These are phyloP conservation scores for Drosophila melanosoma DNA, from an alignment of 2,888 invertebrate species.

Conservation along the genomic window DNA sequence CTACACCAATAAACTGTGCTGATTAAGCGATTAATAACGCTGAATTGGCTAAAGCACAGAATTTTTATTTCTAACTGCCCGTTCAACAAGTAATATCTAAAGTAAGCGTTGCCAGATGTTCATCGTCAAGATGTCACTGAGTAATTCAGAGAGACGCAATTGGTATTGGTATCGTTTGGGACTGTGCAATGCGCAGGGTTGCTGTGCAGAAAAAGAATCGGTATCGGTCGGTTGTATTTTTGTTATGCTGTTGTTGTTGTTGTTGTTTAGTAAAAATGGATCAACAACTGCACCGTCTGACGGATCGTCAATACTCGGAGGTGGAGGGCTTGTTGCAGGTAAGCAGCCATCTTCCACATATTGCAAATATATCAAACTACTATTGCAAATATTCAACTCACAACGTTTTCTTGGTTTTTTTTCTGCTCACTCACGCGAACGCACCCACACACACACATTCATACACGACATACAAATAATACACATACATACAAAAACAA, in stretches of 20 bases:
- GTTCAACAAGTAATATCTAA: slow-evolving; percentile 28
- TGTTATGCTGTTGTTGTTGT: slow-evolving; percentile 59
- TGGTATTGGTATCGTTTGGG: slow-evolving; percentile 27
- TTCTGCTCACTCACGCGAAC: slow-evolving; percentile 63
- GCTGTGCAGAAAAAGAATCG: slow-evolving; percentile 51
- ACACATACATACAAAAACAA: slow-evolving; percentile 34
- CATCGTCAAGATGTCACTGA: neutral
- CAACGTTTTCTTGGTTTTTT: slow-evolving; percentile 41
- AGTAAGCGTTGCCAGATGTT: slow-evolving; percentile 8
- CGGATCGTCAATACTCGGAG: slow-evolving; percentile 75
- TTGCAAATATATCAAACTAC: slow-evolving; percentile 14
- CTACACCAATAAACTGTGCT: neutral
- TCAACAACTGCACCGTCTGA: slow-evolving; percentile 74
- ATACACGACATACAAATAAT: slow-evolving; percentile 33
- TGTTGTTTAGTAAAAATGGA: slow-evolving; percentile 72
- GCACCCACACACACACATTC: slow-evolving; percentile 70
- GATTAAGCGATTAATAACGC: neutral
- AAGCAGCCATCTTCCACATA: slow-evolving; percentile 23
- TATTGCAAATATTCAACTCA: slow-evolving; percentile 48
- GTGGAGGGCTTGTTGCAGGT: slow-evolving; percentile 73
- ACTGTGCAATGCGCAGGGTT: slow-evolving; percentile 56
- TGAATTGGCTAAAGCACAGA: neutral
- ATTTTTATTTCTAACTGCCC: neutral
- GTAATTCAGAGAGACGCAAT: slow-evolving; percentile 28
- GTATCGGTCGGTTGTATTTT: slow-evolving; percentile 55